Evolutionary conservation across 2,888 invertebrate genomes (phyloP).

Genomic region (Drosophila mercatorum): DNA sequence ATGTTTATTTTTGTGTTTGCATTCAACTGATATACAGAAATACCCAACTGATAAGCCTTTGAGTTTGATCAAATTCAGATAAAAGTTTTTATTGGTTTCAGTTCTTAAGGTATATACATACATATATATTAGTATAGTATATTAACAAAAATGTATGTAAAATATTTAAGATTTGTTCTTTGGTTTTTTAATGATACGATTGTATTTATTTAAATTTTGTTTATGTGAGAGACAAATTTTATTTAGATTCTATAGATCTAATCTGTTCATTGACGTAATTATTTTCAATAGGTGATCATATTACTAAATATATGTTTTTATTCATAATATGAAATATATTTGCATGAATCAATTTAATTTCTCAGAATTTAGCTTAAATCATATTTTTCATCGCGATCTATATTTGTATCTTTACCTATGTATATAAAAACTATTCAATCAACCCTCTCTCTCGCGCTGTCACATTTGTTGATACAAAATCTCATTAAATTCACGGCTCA

Average conservation of each 20-base stretch:
- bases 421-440: constrained; percentile 23
- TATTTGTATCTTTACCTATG: neutral
- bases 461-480: constrained; percentile 52
- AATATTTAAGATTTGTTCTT: too few relatives aligned
- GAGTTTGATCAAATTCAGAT: constrained; percentile 3
- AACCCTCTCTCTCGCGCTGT: constrained; percentile 53
- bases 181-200: too few relatives aligned
- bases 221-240: too few relatives aligned
- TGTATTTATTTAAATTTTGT: too few relatives aligned
- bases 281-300: too few relatives aligned
- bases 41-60: constrained; percentile 9
- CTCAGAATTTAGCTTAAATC: neutral
- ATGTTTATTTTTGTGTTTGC: constrained; percentile 9
- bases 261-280: too few relatives aligned
- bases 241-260: too few relatives aligned
- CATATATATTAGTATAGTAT: too few relatives aligned
- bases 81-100: neutral
- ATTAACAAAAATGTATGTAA: too few relatives aligned
- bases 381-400: neutral
- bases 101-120: neutral
- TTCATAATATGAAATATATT: too few relatives aligned
- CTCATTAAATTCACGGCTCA: constrained; percentile 61
- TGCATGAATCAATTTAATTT: too few relatives aligned
- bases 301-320: too few relatives aligned
- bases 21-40: constrained; percentile 27